Conservation (phyloP, 2,113 vertebrate species). For the Larimichthys polyactis region DNA sequence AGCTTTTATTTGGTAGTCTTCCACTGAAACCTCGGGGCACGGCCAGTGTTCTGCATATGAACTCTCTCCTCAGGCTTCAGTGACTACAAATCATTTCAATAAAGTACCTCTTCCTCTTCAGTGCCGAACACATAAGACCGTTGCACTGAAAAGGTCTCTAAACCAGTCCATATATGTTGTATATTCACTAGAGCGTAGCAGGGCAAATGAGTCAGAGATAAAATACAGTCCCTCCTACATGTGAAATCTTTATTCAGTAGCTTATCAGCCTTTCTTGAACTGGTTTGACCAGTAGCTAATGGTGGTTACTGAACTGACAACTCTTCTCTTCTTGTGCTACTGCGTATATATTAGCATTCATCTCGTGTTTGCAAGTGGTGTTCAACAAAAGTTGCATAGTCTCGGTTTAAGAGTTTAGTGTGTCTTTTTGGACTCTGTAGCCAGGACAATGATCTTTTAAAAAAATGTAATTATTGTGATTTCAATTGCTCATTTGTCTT, state of each 20-base stretch:
- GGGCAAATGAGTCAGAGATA: slow-evolving; percentile 14
- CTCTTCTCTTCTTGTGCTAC: too few species aligned
- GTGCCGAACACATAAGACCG: slow-evolving; percentile 43
- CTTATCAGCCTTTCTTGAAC: neutral
- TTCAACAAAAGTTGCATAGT: too few species aligned
- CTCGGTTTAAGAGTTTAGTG: neutral
- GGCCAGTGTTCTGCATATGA: slow-evolving; percentile 34
- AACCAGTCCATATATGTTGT: slow-evolving; percentile 54
- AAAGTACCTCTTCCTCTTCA: slow-evolving; percentile 34
- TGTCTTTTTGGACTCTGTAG: neutral
- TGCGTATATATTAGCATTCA: too few species aligned
- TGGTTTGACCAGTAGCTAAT: neutral
- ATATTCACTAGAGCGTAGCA: slow-evolving; percentile 31
- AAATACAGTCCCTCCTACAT: slow-evolving; percentile 9
- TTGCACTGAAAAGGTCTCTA: slow-evolving; percentile 40
- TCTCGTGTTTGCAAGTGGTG: too few species aligned
- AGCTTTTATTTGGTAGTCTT: slow-evolving; percentile 26
- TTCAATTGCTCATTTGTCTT: slow-evolving; percentile 24
- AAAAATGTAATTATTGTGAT: neutral
- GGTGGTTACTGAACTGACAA: neutral
- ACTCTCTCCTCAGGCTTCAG: slow-evolving; percentile 48
- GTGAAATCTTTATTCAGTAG: slow-evolving; percentile 15
- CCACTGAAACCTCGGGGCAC: slow-evolving; percentile 23
- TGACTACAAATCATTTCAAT: slow-evolving; percentile 62
- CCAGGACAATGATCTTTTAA: neutral